These are phyloP conservation scores for Tholera decimalis DNA, from an alignment of 2,888 invertebrate genomes.

Conservation along the genomic window DNA sequence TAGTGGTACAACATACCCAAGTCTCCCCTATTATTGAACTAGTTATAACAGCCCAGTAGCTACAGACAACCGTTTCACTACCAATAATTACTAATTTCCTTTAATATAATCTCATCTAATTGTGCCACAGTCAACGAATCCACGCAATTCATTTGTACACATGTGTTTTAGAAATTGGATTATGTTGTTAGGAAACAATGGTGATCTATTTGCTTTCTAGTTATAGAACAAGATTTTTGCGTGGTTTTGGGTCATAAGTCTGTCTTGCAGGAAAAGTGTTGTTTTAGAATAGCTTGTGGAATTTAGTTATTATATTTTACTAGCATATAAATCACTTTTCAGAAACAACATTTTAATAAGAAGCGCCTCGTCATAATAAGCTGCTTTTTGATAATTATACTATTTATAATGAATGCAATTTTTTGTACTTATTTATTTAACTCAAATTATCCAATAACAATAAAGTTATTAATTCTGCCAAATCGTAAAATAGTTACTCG, in stretches of 20 bases:
- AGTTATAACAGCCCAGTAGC: constrained; percentile 66
- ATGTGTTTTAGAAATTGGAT: constrained; percentile 50
- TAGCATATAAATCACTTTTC: background rate
- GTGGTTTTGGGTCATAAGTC: too few species aligned
- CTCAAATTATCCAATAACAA: too few species aligned
- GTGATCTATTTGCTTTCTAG: constrained; percentile 11
- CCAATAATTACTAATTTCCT: constrained; percentile 74
- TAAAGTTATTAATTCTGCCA: too few species aligned
- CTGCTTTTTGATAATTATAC: too few species aligned
- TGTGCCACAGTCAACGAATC: constrained; percentile 50
- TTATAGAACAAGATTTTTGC: background rate
- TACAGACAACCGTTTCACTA: constrained; percentile 68
- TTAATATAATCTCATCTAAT: constrained; percentile 71
- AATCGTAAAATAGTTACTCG: too few species aligned
- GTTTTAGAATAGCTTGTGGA: too few species aligned
- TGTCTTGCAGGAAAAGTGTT: too few species aligned
- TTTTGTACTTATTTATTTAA: too few species aligned
- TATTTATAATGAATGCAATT: too few species aligned
- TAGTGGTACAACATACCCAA: too few species aligned
- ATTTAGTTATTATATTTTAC: background rate
- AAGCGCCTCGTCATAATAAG: too few species aligned
- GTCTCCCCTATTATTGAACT: constrained; percentile 42
- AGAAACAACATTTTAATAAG: background rate
- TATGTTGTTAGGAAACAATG: constrained; percentile 38
- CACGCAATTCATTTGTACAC: constrained; percentile 51